Evolutionary conservation across 2,113 vertebrate genomes (phyloP).

Genomic region (Semnopithecus entellus): DNA sequence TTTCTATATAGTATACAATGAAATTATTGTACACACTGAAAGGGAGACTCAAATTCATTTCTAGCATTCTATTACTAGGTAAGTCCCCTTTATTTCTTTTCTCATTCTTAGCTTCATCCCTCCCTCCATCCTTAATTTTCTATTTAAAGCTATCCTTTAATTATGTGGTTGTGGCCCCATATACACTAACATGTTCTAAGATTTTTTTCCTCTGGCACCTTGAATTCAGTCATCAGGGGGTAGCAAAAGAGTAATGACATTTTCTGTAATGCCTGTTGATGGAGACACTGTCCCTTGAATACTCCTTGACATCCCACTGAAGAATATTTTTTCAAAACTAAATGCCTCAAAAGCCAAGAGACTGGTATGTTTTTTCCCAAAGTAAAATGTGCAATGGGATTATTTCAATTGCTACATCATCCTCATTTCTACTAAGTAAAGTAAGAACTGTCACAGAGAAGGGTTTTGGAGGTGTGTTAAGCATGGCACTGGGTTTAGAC

Average conservation of each 20-base stretch:
- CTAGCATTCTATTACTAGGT: neutral
- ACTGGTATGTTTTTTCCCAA: neutral
- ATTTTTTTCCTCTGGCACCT: neutral
- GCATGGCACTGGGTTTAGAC: neutral
- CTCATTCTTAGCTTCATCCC: neutral
- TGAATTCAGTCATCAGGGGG: neutral
- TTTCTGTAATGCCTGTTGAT: neutral
- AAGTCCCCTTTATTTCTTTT: neutral
- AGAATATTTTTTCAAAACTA: neutral
- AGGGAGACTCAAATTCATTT: neutral
- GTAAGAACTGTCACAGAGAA: neutral
- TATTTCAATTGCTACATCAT: constrained; percentile 17
- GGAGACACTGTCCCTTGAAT: neutral
- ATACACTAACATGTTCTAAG: neutral
- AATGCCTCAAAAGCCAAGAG: neutral
- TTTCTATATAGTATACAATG: neutral
- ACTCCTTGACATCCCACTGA: neutral
- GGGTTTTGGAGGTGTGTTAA: neutral
- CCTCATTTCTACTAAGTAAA: neutral
- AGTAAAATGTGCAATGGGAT: neutral
- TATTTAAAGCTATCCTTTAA: neutral
- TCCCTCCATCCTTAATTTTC: neutral
- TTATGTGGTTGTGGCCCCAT: neutral
- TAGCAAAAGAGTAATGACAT: neutral
- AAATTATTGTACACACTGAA: neutral